Evolutionary conservation across 2,113 vertebrate species (phyloP), one percentile per base, ranked within the genome.

Genomic region (Lamprologus lemairii): DNA sequence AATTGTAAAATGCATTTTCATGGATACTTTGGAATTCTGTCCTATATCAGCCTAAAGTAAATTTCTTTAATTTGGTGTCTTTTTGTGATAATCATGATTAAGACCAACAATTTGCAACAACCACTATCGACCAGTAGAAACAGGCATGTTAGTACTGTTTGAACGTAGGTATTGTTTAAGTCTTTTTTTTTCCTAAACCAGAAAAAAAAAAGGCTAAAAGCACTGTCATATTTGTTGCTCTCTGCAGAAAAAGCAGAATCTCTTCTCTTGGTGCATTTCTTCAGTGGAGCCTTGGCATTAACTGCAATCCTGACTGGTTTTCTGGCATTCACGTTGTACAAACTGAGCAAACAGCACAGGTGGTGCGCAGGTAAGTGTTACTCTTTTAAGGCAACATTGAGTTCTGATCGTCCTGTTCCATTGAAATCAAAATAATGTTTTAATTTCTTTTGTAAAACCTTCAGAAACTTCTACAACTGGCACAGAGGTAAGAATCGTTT

Each of bases 201-300:
- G 23, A 28, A 47, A 75, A 71, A 23, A 35, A 45, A 60, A 8
- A 8, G 21, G 0, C 37, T 0, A 47, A 45, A 73, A 26, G 13
- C 13, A 45, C 0, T 2, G 40, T 47, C 16, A 23, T 12, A 51
- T 51, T 0, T 82, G 45, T 4, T 82, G n/a, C 21, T 54, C 10
- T 71, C 33, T 28, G 5, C 14, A 83, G 60, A 37, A 40, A 49
- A 28, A 17, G 33, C 2, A 0, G 81, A 40, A 11, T 42, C 9
- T 79, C 40, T 13, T n/a, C 5, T 19, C 53, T 78, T 26, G 31
- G 55, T 89, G 47, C 31, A 68, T 54, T 5, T 84, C n/a, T 21
- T 91, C 58, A 86, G 80, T 23, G 91, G 26, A 63, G 88, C 84
- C 5, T 55, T 91, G 75, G 23, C 9, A 5, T 54, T 93, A 26